A percentile compares a stretch with the other conserved stretches of the same genome.
Conservation (phyloP, 1,140 invertebrate species). For the Apis dorsata region DNA sequence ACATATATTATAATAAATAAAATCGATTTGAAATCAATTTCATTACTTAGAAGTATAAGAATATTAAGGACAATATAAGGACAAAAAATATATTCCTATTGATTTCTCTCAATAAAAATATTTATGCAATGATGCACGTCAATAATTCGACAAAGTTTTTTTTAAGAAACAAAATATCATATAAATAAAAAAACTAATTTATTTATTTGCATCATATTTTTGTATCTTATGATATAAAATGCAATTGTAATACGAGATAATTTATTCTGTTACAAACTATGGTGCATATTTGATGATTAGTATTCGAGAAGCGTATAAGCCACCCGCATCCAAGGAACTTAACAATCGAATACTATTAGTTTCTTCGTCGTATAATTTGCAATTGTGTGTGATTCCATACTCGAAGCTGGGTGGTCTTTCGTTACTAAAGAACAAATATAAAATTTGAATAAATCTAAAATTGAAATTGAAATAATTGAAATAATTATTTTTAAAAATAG, state of each 20-base stretch:
- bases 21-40: background rate
- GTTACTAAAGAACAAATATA: background rate
- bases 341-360: slow-evolving; percentile 28
- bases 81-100: background rate
- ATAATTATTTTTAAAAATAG: background rate
- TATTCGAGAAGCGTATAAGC: slow-evolving; percentile 31
- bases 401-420: slow-evolving; percentile 52
- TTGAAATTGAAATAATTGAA: no score
- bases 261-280: background rate
- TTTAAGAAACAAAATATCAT: background rate
- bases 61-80: background rate
- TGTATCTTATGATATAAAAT: background rate
- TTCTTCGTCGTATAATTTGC: slow-evolving; percentile 46
- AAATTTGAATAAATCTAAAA: no score
- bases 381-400: slow-evolving; percentile 39
- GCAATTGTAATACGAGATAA: slow-evolving; percentile 13
- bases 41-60: no score
- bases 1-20: background rate
- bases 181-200: background rate
- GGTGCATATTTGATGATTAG: slow-evolving; percentile 16
- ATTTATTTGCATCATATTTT: background rate
- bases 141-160: background rate
- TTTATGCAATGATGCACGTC: background rate
- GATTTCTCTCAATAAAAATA: background rate
- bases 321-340: slow-evolving; percentile 18